These are phyloP conservation scores for Harpagoxenus sublaevis DNA, from an alignment of 2,888 invertebrate genomes.

Conservation along the genomic window DNA sequence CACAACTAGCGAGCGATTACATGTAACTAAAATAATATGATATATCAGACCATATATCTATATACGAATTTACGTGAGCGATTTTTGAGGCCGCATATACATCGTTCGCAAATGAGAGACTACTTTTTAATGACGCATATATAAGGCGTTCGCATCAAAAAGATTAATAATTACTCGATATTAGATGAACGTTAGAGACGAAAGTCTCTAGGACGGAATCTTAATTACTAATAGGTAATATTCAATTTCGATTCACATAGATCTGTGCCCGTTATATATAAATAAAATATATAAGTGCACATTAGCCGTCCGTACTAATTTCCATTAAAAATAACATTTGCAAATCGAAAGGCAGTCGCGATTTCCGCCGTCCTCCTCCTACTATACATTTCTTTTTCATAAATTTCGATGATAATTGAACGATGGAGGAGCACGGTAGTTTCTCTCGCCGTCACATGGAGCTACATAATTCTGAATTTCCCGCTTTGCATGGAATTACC, in stretches of 20 bases:
- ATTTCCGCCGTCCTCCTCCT: neutral
- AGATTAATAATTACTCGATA: too few relatives aligned
- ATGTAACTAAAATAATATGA: too few relatives aligned
- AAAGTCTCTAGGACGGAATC: too few relatives aligned
- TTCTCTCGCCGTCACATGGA: conserved; percentile 23
- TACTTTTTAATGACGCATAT: too few relatives aligned
- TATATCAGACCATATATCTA: too few relatives aligned
- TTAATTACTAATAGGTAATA: too few relatives aligned
- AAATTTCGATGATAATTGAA: conserved; percentile 44
- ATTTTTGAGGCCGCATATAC: too few relatives aligned
- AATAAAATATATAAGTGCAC: neutral
- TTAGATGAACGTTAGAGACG: too few relatives aligned
- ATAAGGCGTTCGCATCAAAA: too few relatives aligned
- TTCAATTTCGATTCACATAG: conserved; percentile 12
- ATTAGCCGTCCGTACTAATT: conserved; percentile 15
- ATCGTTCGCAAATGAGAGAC: too few relatives aligned
- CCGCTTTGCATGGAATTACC: conserved; percentile 53
- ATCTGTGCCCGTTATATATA: neutral
- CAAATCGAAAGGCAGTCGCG: conserved; percentile 33
- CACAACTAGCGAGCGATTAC: too few relatives aligned
- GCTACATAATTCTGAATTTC: conserved; percentile 44
- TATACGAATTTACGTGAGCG: too few relatives aligned
- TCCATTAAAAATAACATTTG: conserved; percentile 42
- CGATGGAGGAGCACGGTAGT: neutral
- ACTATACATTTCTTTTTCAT: conserved; percentile 7